Base-by-base conservation (phyloP, 2,888 invertebrate genomes). In the Ichneumoninae sp. region DNA sequence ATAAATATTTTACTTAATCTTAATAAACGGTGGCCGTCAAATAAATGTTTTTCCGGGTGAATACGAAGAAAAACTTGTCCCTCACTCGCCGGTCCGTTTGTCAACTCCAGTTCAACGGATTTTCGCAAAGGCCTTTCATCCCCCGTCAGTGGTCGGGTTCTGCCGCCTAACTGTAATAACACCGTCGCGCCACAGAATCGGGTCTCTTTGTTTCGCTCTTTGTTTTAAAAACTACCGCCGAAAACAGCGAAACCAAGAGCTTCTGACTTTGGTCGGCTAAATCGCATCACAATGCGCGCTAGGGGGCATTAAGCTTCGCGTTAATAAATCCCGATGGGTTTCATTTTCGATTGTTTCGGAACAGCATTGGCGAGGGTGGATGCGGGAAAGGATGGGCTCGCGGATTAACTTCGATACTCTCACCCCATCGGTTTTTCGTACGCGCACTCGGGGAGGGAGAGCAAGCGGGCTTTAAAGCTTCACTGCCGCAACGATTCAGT, bases 341-440 rank as follows among this genome's bases (percentile, higher is more conserved):
- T 81, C 81, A 60, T 69, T 81, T 81, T 63, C 57, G 74, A 81
- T 81, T 69, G 75, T 81, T 81, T 60, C 69, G 40, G 60, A 69
- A 75, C 50, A 26, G 65, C 33, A 71, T 65, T 44, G 19, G 19
- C 44, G 60, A 60, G 60, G 33, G 6, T 6, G 1, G 33, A 33
- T 33, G 33, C 40, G 40, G 10, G 40, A 10, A 10, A 47, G 44
- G 44, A 47, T 5, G 13, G 44, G 3, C 54, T 22, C 44, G 50
- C 47, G 81, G 75, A 81, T 75, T 75, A 81, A 69, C 40, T 57
- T 57, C 69, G 68, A 69, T 70, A 81, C 68, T 81, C 68, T 36
- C 47, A 13, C 13, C 52, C 40, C 19, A 74, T 66, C 44, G 36
- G 44, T 50, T 54, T 66, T 19, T 16, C 16, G 30, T 30, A 4